These are phyloP conservation scores for Eurystomus gularis DNA, from an alignment of 2,113 vertebrate genomes.

Conservation along the genomic window DNA sequence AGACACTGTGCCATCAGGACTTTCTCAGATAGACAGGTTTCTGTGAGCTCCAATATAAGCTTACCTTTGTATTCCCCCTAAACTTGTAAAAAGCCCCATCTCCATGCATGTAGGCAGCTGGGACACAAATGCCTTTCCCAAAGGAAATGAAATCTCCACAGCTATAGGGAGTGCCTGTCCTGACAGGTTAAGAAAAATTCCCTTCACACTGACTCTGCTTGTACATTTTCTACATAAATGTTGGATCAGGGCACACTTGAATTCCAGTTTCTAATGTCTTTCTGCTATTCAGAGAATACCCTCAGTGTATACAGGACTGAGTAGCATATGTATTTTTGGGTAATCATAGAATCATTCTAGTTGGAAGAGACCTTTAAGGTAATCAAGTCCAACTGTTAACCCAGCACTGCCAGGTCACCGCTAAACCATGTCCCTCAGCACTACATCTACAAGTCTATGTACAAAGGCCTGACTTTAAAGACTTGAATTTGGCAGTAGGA, in stretches of 20 bases:
- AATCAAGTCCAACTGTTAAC: not conserved
- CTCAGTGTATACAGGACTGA: not conserved
- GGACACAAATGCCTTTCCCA: not conserved
- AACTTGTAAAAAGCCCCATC: not conserved
- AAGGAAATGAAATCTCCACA: not conserved
- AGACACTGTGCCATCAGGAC: not conserved
- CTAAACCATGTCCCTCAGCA: not conserved
- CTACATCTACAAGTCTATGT: not conserved
- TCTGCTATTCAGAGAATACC: not conserved
- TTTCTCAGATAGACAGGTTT: not conserved
- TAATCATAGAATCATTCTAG: not conserved
- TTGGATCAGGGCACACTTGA: not conserved
- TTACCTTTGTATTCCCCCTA: not conserved
- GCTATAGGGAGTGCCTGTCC: not conserved
- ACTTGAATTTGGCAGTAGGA: not conserved
- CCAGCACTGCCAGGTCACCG: not conserved
- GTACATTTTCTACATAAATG: not conserved
- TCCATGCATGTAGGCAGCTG: not conserved
- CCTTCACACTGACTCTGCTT: not conserved
- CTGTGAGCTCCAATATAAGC: not conserved
- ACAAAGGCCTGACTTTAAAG: not conserved
- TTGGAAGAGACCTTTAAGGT: not conserved
- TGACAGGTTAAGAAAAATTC: not conserved
- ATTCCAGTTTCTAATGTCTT: not conserved
- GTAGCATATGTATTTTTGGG: not conserved